A percentile compares a stretch with the other conserved stretches of the same genome.
These are phyloP conservation scores for Euclidia mi DNA, from an alignment of 2,888 invertebrate genomes.

Conservation along the genomic window DNA sequence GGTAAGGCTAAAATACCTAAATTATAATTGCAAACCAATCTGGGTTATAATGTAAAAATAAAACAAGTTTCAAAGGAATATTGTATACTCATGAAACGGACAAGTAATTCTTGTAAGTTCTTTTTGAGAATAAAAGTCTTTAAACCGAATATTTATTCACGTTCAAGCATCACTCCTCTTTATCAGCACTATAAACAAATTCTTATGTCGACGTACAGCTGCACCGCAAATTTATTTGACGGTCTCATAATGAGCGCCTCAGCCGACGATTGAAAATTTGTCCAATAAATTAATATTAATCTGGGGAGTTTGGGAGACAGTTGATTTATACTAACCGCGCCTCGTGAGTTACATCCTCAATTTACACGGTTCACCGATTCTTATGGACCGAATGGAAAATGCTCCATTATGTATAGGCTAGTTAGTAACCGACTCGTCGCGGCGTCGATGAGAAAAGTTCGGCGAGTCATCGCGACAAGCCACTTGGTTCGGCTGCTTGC, in stretches of 20 bases:
- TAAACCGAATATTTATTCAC: too few species aligned
- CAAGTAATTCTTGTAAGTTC: too few species aligned
- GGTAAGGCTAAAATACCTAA: too few species aligned
- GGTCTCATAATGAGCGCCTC: slow-evolving; percentile 14
- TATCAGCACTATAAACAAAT: too few species aligned
- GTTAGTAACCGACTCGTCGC: slow-evolving; percentile 13
- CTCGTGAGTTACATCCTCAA: slow-evolving; percentile 45
- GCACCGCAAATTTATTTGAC: slow-evolving; percentile 9
- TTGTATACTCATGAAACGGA: too few species aligned
- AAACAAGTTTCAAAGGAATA: too few species aligned
- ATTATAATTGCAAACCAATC: too few species aligned
- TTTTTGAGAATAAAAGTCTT: too few species aligned
- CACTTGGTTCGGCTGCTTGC: too few species aligned
- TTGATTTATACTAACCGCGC: slow-evolving; percentile 39
- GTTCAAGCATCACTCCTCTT: too few species aligned
- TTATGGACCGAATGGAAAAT: slow-evolving; percentile 23
- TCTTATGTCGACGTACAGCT: neutral
- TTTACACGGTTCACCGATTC: slow-evolving; percentile 42
- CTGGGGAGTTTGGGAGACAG: slow-evolving; percentile 15
- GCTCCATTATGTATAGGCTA: slow-evolving; percentile 32
- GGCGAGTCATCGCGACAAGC: neutral
- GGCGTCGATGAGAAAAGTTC: slow-evolving; percentile 14
- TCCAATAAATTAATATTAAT: slow-evolving; percentile 44
- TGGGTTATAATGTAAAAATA: too few species aligned
- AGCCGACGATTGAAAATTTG: slow-evolving; percentile 31